Evolutionary conservation across 2,797 vertebrate genomes (phyloP), one percentile per base, ranked within the genome.

Genomic region (Sebastes itinus): DNA sequence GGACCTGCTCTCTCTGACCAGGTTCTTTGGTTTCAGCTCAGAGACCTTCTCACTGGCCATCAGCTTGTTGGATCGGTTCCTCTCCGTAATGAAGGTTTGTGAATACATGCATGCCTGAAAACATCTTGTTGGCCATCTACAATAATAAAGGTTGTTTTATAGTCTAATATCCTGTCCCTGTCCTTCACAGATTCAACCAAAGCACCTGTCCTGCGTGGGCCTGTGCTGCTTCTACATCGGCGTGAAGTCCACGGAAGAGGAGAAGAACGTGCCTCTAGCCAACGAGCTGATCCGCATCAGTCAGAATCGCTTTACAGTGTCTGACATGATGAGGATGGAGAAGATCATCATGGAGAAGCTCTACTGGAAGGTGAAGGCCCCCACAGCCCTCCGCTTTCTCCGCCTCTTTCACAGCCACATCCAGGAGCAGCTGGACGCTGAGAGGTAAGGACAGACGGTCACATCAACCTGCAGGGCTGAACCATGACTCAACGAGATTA

Each of bases 311-410:
- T 99, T 99, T 85, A 99, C 97, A 0, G 96, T 98, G 87, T 98
- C 97, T 5, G 99, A 99, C 89, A 95, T 99, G 97, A 98, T 98
- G 95, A 96, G 99, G 87, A 99, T 99, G 99, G 98, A 99, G 92
- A 98, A 97, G 94, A 99, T 99, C 30, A 80, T 99, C 72, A 82
- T 99, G 92, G 97, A 99, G 92, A 99, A 99, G 88, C 94, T 99
- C 56, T 93, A 94, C 82, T 97, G 97, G 96, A 99, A 98, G 93
- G 95, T 98, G 79, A 98, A 96, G 94, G 95, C 96, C 80, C 95
- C 97, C 11, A 99, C 99, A 42, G 96, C 97, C 6, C 96, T 98
- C 69, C 96, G 97, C 0, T 98, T 99, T 87, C 95, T 99, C 18
- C 94, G 97, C 27, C 91, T 99, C 2, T 97, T 97, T 91, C 94